Base-by-base conservation (phyloP, 2,888 invertebrate species). In the Chrysolina haemoptera region DNA sequence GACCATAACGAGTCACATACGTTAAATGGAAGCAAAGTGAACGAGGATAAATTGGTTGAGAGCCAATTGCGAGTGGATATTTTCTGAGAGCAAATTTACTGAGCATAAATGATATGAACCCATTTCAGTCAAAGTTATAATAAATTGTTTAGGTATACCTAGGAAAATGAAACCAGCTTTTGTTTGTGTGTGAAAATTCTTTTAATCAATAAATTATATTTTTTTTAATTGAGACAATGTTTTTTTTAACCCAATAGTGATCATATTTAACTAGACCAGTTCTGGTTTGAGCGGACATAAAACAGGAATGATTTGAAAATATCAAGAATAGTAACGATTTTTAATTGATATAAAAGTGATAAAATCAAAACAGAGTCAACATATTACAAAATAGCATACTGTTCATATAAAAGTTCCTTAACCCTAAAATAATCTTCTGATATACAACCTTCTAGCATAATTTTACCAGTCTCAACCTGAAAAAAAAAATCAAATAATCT, bases 391-490 rank as follows among this genome's bases (percentile, higher is more conserved):
- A 99, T 97, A 72, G 98, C 99, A 88, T 98, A 99, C 87, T 99
- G 98, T 78, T 96, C 95, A 86, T 99, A 99, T 41, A 99, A 89
- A 48, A 98, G 89, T 82, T 97, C 96, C 72, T 98, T 91, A 63
- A 99, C 95, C 90, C 93, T 94, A 88, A 95, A 99, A 88, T 98
- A 99, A 81, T 99, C 98, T 83, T 98, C 97, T 9, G 97, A 96
- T 0, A 98, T 89, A 71, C 96, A 95, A 0, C 99, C 99, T 89
- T 99, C 99, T 74, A 99, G 89, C 46, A 96, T 94, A 50, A 99
- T 95, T 85, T 94, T 93, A 0, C 98, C 98, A 68, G 95, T 93
- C 84, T 98, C 98, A 88, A 96, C 93, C 94, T 96, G 88, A 81
- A 91, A 92, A 67, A 35, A 35, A 35, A 35, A 6, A 35, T 35